Base-by-base conservation (phyloP, 2,797 vertebrate genomes). In the Lithobates sylvaticus region DNA sequence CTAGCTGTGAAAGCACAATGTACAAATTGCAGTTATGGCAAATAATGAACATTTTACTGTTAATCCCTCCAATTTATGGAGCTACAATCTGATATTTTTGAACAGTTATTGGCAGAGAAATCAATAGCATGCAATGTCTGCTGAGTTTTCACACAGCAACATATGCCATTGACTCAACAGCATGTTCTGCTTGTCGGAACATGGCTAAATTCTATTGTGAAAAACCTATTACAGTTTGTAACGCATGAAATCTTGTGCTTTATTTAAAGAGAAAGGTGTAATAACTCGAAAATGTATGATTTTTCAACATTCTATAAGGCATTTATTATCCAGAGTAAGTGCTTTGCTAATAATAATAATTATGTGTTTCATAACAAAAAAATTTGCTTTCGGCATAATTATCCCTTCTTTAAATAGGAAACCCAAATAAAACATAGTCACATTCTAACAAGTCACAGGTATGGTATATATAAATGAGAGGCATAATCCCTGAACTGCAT, bases 71-170 rank as follows among this genome's bases (percentile, higher is more conserved):
- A 61, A 47, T 58, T 71, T 81, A 72, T 81, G 54, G 71, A 71
- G 26, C 68, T 39, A 81, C 50, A 81, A 72, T 81, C 68, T 81
- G 68, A 27, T 70, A 54, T 71, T 64, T 81, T 39, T 72, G 47
- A 32, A 27, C 69, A 36, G 54, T 36, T 81, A 81, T 81, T 81
- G 79, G 79, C 69, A 64, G 54, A 16, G 7, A 36, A 58, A 73
- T 81, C 47, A 61, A 81, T 61, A 73, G 69, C 68, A 61, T 39
- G 44, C 29, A 12, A 5, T 73, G 79, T 64, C 47, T 61, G 47
- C 16, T 12, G 27, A 61, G 32, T 39, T 32, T 81, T 81, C 69
- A 36, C 64, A 27, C 77, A 32, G 77, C 26, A 13, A 79, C 42
- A 79, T 61, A 79, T 69, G 77, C 77, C 65, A 42, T 73, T 21